Percentiles rank a stretch among this genome's conserved stretches.
Conservation (phyloP, 1,140 invertebrate genomes). For the Euwallacea fornicatus region DNA sequence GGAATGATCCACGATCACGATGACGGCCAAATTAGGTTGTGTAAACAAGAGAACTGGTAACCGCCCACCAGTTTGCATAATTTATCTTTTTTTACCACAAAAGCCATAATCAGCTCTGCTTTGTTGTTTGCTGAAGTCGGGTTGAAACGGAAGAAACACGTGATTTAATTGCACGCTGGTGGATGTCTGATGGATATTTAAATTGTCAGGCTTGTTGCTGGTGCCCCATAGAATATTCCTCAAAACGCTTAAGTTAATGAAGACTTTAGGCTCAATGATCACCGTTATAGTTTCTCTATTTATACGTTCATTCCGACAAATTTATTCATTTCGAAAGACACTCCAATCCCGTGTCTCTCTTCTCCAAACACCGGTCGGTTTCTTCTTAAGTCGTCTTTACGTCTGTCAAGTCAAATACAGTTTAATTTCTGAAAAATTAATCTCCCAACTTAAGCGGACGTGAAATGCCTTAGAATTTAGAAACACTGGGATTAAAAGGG, state of each 20-base stretch:
- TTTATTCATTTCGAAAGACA: neutral
- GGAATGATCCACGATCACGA: constrained; percentile 25
- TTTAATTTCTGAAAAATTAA: constrained; percentile 29
- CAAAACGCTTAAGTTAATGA: too few species aligned
- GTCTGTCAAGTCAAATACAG: constrained; percentile 9
- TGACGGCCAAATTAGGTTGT: constrained; percentile 28
- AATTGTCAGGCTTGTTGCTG: too few species aligned
- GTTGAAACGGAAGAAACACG: too few species aligned
- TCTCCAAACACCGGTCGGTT: neutral
- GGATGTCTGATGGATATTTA: too few species aligned
- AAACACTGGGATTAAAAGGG: constrained; percentile 20
- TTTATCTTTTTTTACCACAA: constrained; percentile 20
- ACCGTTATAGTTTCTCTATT: neutral
- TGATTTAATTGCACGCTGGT: too few species aligned
- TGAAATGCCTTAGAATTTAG: constrained; percentile 24
- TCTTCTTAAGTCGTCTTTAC: constrained; percentile 5
- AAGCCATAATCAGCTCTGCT: constrained; percentile 1
- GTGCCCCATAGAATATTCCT: too few species aligned
- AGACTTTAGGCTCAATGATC: too few species aligned
- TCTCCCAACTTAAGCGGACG: constrained; percentile 10
- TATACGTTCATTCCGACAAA: too few species aligned
- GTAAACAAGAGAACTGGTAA: constrained; percentile 20
- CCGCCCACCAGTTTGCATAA: constrained; percentile 23
- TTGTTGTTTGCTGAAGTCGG: too few species aligned
- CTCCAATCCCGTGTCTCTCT: neutral